These are phyloP conservation scores for Exocentrus adspersus DNA, from an alignment of 2,888 invertebrate genomes.

Conservation along the genomic window DNA sequence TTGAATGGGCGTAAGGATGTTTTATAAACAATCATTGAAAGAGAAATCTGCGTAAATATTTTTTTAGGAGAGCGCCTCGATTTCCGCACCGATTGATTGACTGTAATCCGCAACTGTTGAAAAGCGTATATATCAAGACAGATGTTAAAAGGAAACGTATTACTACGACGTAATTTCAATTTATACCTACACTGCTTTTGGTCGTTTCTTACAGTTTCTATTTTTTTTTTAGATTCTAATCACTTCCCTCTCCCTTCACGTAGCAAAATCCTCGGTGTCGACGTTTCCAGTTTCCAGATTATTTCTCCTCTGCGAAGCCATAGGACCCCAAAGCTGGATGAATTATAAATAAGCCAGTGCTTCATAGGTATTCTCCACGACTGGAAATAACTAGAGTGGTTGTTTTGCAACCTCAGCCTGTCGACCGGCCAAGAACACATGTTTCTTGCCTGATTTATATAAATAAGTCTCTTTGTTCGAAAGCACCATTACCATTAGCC, in stretches of 20 bases:
- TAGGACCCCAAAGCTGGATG: not conserved
- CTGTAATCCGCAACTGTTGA: not conserved
- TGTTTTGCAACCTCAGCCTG: slow-evolving; percentile 44
- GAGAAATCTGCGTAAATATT: slow-evolving; percentile 11
- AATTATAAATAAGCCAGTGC: slow-evolving; percentile 42
- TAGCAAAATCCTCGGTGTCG: slow-evolving; percentile 3
- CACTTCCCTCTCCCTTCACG: not conserved
- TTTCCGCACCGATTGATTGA: not conserved
- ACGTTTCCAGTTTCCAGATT: not conserved
- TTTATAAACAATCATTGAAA: slow-evolving; percentile 18
- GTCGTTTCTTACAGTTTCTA: no score
- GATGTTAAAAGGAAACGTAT: no score
- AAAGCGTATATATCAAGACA: not conserved
- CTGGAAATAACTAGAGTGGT: slow-evolving; percentile 44
- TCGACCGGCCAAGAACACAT: slow-evolving; percentile 40
- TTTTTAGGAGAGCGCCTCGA: not conserved
- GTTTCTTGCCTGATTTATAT: slow-evolving; percentile 49
- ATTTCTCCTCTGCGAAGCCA: not conserved
- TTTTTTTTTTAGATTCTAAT: no score
- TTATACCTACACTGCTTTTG: no score
- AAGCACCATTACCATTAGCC: slow-evolving; percentile 28
- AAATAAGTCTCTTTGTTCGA: slow-evolving; percentile 51
- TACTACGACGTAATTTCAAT: no score
- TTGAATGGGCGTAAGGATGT: slow-evolving; percentile 12
- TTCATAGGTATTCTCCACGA: slow-evolving; percentile 44